Conservation (phyloP, 2,888 invertebrate genomes). For the Anoplius nigerrimus region DNA sequence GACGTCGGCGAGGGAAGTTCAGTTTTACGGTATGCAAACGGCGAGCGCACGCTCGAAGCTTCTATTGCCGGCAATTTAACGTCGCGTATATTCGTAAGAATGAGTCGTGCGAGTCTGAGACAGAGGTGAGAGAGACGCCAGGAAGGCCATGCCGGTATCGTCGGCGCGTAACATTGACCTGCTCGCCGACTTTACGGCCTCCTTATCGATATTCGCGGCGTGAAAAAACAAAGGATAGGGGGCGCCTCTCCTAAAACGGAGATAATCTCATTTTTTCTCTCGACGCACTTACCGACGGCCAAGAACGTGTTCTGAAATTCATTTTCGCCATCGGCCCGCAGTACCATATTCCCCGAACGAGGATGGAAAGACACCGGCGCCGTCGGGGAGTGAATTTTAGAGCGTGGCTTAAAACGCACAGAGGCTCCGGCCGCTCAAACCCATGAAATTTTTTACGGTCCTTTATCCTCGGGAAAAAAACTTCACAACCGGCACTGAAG, state of each 20-base stretch:
- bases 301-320: constrained; percentile 27
- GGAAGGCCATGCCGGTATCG: too few relatives aligned
- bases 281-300: not conserved
- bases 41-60: too few relatives aligned
- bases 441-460: constrained; percentile 45
- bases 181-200: too few relatives aligned
- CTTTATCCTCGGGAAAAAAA: constrained; percentile 40
- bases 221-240: not conserved
- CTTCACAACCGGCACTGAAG: constrained; percentile 34
- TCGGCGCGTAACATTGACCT: too few relatives aligned
- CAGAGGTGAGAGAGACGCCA: too few relatives aligned
- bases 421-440: constrained; percentile 24
- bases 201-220: not conserved
- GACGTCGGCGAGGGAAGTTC: too few relatives aligned
- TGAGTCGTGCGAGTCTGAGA: too few relatives aligned
- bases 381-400: constrained; percentile 35
- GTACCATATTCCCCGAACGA: not conserved
- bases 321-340: constrained; percentile 22
- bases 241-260: not conserved
- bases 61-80: too few relatives aligned
- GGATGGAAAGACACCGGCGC: constrained; percentile 8
- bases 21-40: too few relatives aligned
- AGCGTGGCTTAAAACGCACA: constrained; percentile 30
- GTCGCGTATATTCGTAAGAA: too few relatives aligned
- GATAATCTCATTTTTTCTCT: constrained; percentile 1